phyloP scores from a whole-genome alignment of 1,140 invertebrate genomes.

The Sarcophaga peregrina region DNA sequence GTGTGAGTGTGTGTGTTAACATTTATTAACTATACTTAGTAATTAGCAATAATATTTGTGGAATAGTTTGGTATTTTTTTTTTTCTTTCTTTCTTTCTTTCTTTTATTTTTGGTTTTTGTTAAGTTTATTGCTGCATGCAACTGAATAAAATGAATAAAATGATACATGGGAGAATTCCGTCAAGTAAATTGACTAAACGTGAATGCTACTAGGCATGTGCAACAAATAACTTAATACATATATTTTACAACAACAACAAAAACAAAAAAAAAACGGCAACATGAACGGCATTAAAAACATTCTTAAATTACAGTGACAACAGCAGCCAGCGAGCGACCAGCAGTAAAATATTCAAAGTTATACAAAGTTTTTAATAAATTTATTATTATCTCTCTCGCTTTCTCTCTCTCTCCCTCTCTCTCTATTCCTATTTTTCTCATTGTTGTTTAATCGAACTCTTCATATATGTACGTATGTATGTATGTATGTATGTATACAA shows the following conservation, averaged over 20 bases:
- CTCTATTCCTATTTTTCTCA: too few relatives aligned
- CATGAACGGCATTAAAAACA: neutral
- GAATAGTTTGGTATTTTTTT: neutral
- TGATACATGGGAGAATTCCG: constrained; percentile 45
- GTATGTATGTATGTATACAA: too few relatives aligned
- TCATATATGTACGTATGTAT: too few relatives aligned
- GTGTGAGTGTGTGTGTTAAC: neutral
- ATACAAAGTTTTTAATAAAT: constrained; percentile 36
- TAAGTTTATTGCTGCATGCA: constrained; percentile 37
- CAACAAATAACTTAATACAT: neutral
- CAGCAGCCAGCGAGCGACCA: neutral
- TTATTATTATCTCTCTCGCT: neutral
- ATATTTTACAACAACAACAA: neutral
- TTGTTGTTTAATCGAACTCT: neutral
- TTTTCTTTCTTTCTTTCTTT: too few relatives aligned
- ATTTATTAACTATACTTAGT: constrained; percentile 13
- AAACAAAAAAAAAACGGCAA: neutral
- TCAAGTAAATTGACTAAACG: constrained; percentile 42
- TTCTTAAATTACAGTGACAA: neutral
- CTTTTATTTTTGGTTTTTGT: too few relatives aligned
- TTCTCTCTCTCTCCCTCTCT: too few relatives aligned
- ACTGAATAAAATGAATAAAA: constrained; percentile 46
- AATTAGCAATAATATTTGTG: neutral
- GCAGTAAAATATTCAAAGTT: constrained; percentile 22
- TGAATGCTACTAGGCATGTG: constrained; percentile 1